These are phyloP conservation scores for Blera fallax DNA, from an alignment of 2,888 invertebrate genomes.

Conservation along the genomic window DNA sequence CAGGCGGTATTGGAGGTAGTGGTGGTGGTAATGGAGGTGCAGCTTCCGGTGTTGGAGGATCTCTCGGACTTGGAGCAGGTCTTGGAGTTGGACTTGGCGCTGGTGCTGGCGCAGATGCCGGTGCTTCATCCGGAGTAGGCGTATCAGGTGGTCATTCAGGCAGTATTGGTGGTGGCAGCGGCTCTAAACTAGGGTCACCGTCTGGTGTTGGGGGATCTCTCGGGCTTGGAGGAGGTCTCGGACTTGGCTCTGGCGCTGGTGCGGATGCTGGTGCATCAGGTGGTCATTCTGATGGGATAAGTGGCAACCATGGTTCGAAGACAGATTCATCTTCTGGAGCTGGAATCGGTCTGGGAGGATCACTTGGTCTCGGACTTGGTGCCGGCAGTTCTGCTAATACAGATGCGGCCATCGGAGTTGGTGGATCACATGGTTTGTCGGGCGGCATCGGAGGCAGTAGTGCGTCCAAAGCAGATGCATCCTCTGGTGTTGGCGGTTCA, in stretches of 20 bases:
- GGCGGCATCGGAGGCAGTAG: too few species aligned
- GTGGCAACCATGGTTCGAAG: background rate
- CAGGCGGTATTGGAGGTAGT: background rate
- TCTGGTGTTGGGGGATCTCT: background rate
- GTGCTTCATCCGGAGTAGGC: too few species aligned
- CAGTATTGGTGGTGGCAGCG: background rate
- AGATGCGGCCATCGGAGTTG: too few species aligned
- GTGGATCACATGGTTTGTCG: too few species aligned
- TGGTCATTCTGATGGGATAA: background rate
- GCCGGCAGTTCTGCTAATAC: background rate
- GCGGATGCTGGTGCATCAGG: background rate
- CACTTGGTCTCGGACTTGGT: background rate
- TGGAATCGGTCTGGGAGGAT: background rate
- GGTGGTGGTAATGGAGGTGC: background rate
- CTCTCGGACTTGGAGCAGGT: background rate
- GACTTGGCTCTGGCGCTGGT: background rate
- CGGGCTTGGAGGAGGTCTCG: background rate
- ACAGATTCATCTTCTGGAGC: background rate
- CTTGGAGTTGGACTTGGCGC: background rate
- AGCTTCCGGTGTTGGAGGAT: background rate
- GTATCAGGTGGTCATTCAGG: too few species aligned
- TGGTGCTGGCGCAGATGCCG: constrained; percentile 17
- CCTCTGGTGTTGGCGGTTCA: too few species aligned
- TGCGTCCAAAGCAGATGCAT: too few species aligned
- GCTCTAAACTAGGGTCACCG: background rate